A percentile compares a stretch with the other conserved stretches of the same genome.
These are phyloP conservation scores for Drosophila ambigua DNA, from an alignment of 1,140 invertebrate genomes.

Conservation along the genomic window DNA sequence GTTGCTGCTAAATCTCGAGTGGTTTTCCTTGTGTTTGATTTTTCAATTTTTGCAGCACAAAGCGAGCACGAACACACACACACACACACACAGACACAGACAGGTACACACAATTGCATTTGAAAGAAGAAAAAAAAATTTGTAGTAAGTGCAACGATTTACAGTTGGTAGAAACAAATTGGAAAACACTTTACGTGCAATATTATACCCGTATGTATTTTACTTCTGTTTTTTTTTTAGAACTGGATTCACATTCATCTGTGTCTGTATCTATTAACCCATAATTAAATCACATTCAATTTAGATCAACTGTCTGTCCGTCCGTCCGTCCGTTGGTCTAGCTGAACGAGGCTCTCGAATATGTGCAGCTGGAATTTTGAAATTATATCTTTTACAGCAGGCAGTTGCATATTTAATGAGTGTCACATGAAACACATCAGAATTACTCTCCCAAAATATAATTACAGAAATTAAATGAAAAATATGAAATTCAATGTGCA, in stretches of 20 bases:
- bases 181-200: no score
- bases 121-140: background rate
- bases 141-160: background rate
- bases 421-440: slow-evolving; percentile 18
- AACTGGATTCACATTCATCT: no score
- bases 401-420: slow-evolving; percentile 35
- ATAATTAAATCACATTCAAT: slow-evolving; percentile 9
- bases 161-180: no score
- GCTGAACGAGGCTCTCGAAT: slow-evolving; percentile 1
- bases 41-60: slow-evolving; percentile 71
- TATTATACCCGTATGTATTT: no score
- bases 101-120: slow-evolving; percentile 11
- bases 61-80: slow-evolving; percentile 36
- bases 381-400: slow-evolving; percentile 17
- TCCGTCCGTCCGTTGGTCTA: background rate
- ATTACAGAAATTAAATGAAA: slow-evolving; percentile 35
- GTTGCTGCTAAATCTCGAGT: slow-evolving; percentile 58
- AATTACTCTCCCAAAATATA: slow-evolving; percentile 13
- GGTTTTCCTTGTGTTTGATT: slow-evolving; percentile 82
- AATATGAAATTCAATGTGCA: slow-evolving; percentile 4
- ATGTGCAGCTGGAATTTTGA: slow-evolving; percentile 1
- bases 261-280: slow-evolving; percentile 1
- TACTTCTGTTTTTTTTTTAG: no score
- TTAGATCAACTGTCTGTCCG: slow-evolving; percentile 22
- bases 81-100: background rate